A percentile compares a stretch with the other conserved stretches of the same genome.
These are phyloP conservation scores for Phenganax marumi DNA, from an alignment of 92 coral and sea anemone species.

Conservation along the genomic window DNA sequence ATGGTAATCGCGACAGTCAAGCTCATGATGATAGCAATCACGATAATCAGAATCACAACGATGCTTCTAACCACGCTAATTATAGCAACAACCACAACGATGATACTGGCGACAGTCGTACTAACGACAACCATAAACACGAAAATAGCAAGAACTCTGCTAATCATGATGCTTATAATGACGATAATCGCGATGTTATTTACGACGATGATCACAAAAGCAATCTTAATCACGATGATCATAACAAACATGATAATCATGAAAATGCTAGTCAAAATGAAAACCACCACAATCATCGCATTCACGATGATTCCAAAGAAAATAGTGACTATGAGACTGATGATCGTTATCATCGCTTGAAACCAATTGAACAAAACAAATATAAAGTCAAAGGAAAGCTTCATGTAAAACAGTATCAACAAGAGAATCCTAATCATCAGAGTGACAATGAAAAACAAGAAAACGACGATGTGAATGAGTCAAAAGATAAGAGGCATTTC, in stretches of 20 bases:
- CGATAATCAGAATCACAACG: too few species aligned
- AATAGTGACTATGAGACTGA: background rate
- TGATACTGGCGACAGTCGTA: too few species aligned
- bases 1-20: too few species aligned
- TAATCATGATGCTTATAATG: background rate
- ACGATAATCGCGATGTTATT: background rate
- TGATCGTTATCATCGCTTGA: background rate
- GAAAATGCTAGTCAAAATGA: too few species aligned
- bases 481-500: background rate
- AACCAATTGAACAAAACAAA: background rate
- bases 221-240: too few species aligned
- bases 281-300: too few species aligned
- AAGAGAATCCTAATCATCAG: background rate
- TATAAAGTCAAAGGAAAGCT: background rate
- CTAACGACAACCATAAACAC: too few species aligned
- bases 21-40: too few species aligned
- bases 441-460: background rate
- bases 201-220: too few species aligned
- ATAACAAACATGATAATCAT: too few species aligned
- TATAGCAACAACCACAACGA: too few species aligned
- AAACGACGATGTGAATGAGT: background rate
- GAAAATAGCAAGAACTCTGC: background rate
- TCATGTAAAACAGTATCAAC: background rate
- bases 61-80: too few species aligned
- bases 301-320: background rate